These are phyloP conservation scores for Melipona bicolor DNA, from an alignment of 2,888 invertebrate genomes.

Conservation along the genomic window DNA sequence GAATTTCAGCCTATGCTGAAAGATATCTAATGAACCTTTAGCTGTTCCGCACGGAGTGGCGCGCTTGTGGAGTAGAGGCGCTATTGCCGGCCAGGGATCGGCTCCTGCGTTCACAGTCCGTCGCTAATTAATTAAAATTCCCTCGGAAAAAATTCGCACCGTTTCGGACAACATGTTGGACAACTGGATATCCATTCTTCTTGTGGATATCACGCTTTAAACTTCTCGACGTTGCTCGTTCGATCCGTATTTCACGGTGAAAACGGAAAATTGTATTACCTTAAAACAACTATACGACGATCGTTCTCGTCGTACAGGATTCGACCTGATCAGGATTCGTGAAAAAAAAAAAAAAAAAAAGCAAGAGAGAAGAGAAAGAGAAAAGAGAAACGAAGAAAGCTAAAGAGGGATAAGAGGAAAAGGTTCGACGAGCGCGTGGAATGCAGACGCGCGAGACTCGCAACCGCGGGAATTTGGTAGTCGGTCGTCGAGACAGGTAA, in stretches of 20 bases:
- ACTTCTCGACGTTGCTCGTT: slow-evolving; percentile 34
- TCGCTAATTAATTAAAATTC: slow-evolving; percentile 71
- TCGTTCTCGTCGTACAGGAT: not conserved
- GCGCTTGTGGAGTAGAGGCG: not conserved
- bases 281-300: not conserved
- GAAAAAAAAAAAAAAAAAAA: not conserved
- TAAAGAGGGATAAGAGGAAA: not conserved
- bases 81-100: slow-evolving; percentile 45
- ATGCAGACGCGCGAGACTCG: slow-evolving; percentile 15
- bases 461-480: slow-evolving; percentile 26
- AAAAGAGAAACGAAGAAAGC: not conserved
- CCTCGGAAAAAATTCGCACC: slow-evolving; percentile 44
- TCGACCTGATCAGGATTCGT: not conserved
- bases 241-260: not conserved
- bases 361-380: too few relatives aligned
- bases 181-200: slow-evolving; percentile 52
- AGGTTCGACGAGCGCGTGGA: not conserved
- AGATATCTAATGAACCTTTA: slow-evolving; percentile 76
- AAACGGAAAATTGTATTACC: not conserved
- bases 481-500: slow-evolving; percentile 34
- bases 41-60: slow-evolving; percentile 40
- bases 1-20: slow-evolving; percentile 74
- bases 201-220: slow-evolving; percentile 40
- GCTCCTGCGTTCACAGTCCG: slow-evolving; percentile 17
- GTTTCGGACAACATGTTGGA: slow-evolving; percentile 52